phyloP scores from a whole-genome alignment of 2,797 vertebrate species.

The Smutsia gigantea region DNA sequence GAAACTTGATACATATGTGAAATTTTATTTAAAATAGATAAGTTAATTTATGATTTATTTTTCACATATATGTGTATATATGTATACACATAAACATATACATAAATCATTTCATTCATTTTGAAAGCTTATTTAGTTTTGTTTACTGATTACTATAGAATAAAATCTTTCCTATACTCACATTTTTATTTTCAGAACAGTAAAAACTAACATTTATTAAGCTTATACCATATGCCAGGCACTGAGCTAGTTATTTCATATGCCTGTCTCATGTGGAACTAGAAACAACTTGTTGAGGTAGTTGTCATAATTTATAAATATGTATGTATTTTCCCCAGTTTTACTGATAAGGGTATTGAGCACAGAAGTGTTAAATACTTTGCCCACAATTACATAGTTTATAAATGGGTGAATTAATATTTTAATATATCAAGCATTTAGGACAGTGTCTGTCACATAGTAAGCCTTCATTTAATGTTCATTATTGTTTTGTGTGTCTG shows the following conservation, averaged over 20 bases:
- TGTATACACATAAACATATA: neutral
- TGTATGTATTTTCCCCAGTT: neutral
- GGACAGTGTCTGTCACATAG: neutral
- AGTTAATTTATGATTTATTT: neutral
- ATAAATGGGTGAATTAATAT: neutral
- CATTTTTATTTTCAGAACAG: neutral
- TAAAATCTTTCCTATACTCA: neutral
- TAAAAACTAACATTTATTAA: neutral
- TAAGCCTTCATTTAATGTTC: neutral
- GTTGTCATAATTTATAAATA: neutral
- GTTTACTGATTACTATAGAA: neutral
- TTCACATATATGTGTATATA: neutral
- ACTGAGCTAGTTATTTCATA: neutral
- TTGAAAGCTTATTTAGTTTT: neutral
- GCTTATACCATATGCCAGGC: neutral
- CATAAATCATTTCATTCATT: neutral
- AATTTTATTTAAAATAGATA: conserved; percentile 46
- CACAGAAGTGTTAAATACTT: neutral
- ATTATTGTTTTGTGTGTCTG: neutral
- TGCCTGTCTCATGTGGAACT: neutral
- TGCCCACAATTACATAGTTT: neutral
- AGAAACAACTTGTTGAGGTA: neutral
- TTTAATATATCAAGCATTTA: neutral
- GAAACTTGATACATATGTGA: neutral
- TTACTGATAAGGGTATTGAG: neutral